These are phyloP conservation scores for Hermaeophaga mercurialis DNA, from an alignment of 2,888 invertebrate genomes.

Conservation along the genomic window DNA sequence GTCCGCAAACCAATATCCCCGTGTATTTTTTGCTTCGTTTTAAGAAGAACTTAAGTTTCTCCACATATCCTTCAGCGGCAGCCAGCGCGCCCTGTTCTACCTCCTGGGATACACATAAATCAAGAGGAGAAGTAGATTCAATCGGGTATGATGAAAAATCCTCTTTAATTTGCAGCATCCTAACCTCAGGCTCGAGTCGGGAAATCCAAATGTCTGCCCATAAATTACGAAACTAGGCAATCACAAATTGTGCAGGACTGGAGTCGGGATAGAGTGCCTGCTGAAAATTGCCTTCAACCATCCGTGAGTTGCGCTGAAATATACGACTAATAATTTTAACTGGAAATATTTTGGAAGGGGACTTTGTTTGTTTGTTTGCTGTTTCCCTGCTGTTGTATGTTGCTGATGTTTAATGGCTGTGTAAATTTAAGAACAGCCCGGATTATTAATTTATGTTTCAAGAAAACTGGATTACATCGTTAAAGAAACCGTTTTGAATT, in stretches of 20 bases:
- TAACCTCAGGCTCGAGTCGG: slow-evolving; percentile 51
- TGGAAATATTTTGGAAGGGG: slow-evolving; percentile 16
- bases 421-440: too few relatives aligned
- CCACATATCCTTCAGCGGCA: slow-evolving; percentile 18
- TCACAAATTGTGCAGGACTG: slow-evolving; percentile 26
- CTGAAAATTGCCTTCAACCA: slow-evolving; percentile 22
- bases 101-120: slow-evolving; percentile 46
- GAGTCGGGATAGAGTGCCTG: slow-evolving; percentile 18
- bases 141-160: slow-evolving; percentile 55
- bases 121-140: slow-evolving; percentile 54
- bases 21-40: slow-evolving; percentile 2
- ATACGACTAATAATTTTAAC: slow-evolving; percentile 20
- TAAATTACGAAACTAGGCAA: slow-evolving; percentile 47
- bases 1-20: background rate
- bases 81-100: slow-evolving; percentile 8
- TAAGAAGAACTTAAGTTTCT: slow-evolving; percentile 13
- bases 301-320: slow-evolving; percentile 14
- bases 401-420: background rate
- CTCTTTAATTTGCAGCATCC: slow-evolving; percentile 56
- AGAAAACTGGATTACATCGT: too few relatives aligned
- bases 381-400: background rate
- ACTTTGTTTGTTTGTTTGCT: slow-evolving; percentile 9
- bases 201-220: slow-evolving; percentile 49
- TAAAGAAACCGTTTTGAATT: too few relatives aligned
- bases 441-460: too few relatives aligned